Percentiles rank a stretch among this genome's conserved stretches.
phyloP scores from a whole-genome alignment of 2,888 invertebrate genomes.

The Microctonus brassicae region DNA sequence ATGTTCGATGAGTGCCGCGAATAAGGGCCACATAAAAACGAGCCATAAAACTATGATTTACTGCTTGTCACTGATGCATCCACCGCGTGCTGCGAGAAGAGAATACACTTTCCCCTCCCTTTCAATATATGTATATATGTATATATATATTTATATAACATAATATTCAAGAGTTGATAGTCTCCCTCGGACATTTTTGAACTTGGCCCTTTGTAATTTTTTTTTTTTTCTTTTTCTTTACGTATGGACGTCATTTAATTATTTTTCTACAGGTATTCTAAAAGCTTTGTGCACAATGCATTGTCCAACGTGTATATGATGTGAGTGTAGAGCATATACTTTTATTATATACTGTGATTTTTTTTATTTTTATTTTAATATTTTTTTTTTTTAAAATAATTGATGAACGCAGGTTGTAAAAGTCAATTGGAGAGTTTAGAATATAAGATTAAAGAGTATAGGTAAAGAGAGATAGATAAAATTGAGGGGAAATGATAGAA shows the following conservation, averaged over 20 bases:
- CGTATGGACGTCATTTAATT: not conserved
- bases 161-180: not conserved
- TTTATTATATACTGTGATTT: not conserved
- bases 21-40: conserved; percentile 58
- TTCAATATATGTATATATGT: conserved; percentile 3
- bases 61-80: conserved; percentile 65
- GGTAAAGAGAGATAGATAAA: not conserved
- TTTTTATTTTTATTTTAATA: too few species aligned
- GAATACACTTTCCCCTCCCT: conserved; percentile 36
- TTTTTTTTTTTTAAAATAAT: too few species aligned
- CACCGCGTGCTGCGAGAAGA: conserved; percentile 40
- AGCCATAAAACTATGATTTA: conserved; percentile 68
- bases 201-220: not conserved
- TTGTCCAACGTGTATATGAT: too few species aligned
- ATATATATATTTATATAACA: not conserved
- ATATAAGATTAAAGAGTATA: too few species aligned
- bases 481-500: not conserved
- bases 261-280: too few species aligned
- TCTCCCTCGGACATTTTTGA: not conserved
- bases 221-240: conserved; percentile 13
- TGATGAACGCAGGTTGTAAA: not conserved
- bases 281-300: too few species aligned
- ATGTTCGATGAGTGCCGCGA: conserved; percentile 57
- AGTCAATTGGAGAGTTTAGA: not conserved
- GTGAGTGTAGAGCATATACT: not conserved